Base-by-base conservation (phyloP, 2,888 invertebrate genomes). In the Chrysotoxum bicinctum region DNA sequence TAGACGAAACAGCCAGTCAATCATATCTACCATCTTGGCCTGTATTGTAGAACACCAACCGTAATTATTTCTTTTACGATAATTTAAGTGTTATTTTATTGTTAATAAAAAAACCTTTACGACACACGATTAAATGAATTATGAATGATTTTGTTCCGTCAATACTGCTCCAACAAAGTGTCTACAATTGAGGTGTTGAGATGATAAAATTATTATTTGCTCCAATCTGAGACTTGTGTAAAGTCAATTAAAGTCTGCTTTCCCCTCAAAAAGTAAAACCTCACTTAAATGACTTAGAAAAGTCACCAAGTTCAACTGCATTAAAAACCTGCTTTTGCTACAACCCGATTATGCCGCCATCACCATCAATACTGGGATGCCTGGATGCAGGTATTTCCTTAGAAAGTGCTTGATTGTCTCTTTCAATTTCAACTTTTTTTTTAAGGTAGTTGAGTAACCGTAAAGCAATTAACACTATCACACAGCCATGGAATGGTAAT, bases 41-140 rank as follows among this genome's bases (percentile, higher is more conserved):
- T 66, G 21, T 52, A 64, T 35, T 73, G 43, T 70, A 35, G 40
- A 37, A 69, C 52, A 26, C 40, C 75, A 64, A 66, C 70, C 84
- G 79, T 80, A 85, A 85, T 85, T 85, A 85, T 81, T 77, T 73
- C 50, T 84, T 88, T 88, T 87, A 88, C 87, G 88, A 88, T 88
- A 87, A 87, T 88, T 88, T 88, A 86, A 88, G 87, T 87, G 87
- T 87, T 85, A 87, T 87, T 88, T 88, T 87, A 88, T 88, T 87
- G 88, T 87, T 88, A 88, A 87, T 88, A 88, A 88, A 88, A 87
- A 88, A 87, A 76, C 85, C 68, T 81, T 85, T 81, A 85, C 85
- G 85, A 81, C 72, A 69, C 32, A 81, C 85, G 81, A 81, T 85
- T 86, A 74, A 86, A 86, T 86, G 86, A 86, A 86, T 86, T 86